phyloP scores from a whole-genome alignment of 2,113 vertebrate species.

The Gymnarchus niloticus region DNA sequence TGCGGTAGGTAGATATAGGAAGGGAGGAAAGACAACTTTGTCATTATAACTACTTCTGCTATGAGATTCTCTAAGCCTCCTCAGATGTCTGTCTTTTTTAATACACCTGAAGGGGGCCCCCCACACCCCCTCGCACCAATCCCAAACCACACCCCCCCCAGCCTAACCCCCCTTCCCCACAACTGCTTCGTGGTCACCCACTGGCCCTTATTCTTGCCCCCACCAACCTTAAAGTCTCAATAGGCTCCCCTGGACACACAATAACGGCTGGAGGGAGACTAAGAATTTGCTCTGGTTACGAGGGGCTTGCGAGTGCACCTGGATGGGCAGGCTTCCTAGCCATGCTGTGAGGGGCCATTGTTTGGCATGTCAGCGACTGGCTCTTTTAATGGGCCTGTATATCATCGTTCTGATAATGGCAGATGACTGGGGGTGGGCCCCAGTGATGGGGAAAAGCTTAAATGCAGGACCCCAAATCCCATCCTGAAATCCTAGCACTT shows the following conservation, averaged over 20 bases:
- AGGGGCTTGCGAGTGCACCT: slow-evolving; percentile 49
- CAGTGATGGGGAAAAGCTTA: slow-evolving; percentile 48
- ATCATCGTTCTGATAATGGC: slow-evolving; percentile 59
- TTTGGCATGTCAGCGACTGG: slow-evolving; percentile 60
- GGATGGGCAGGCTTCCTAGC: slow-evolving; percentile 58
- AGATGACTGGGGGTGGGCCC: slow-evolving; percentile 50
- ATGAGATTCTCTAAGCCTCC: slow-evolving; percentile 52
- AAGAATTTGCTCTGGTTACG: slow-evolving; percentile 33
- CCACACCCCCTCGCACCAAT: slow-evolving; percentile 29
- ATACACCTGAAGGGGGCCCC: slow-evolving; percentile 50
- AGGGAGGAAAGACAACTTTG: slow-evolving; percentile 53
- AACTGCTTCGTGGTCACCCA: too few relatives aligned
- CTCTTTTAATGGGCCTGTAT: slow-evolving; percentile 60
- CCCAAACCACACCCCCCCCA: slow-evolving; percentile 2
- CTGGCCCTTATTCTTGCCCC: background rate
- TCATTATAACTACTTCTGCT: slow-evolving; percentile 58
- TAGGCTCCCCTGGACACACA: slow-evolving; percentile 42
- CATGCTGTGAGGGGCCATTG: slow-evolving; percentile 70
- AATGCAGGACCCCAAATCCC: slow-evolving; percentile 57
- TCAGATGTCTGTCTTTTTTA: slow-evolving; percentile 70
- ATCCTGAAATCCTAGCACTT: slow-evolving; percentile 67
- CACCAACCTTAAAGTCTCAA: slow-evolving; percentile 29
- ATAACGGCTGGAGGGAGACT: slow-evolving; percentile 48
- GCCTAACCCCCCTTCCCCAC: background rate
- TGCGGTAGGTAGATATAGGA: slow-evolving; percentile 63